Percentiles rank a stretch among this genome's conserved stretches.
phyloP scores from a whole-genome alignment of 2,888 invertebrate genomes.

The Nineta flava region DNA sequence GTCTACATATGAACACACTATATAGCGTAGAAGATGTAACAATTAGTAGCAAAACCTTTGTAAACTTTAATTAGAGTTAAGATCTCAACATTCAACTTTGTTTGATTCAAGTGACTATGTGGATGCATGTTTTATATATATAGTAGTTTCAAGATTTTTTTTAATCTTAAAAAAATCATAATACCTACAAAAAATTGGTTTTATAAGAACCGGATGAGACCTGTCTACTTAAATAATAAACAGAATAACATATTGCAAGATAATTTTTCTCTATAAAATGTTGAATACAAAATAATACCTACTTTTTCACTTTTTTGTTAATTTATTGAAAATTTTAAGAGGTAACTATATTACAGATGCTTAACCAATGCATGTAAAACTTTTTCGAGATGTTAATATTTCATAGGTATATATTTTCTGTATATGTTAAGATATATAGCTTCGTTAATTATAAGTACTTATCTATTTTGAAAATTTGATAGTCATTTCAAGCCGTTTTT shows the following conservation, averaged over 20 bases:
- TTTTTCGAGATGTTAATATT: no score
- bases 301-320: background rate
- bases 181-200: background rate
- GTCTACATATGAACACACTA: no score
- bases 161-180: background rate
- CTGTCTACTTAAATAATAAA: background rate
- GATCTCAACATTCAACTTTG: background rate
- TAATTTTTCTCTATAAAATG: background rate
- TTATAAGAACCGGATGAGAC: background rate
- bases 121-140: no score
- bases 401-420: no score
- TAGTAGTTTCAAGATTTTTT: background rate
- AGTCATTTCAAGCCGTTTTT: no score
- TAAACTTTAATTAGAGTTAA: constrained; percentile 1
- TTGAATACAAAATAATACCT: background rate
- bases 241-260: background rate
- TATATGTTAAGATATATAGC: no score
- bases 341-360: background rate
- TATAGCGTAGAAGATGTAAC: background rate
- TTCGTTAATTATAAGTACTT: no score
- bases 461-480: no score
- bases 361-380: background rate
- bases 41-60: background rate
- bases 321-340: background rate
- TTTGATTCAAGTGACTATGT: background rate